Evolutionary conservation across 1,140 invertebrate genomes (phyloP).

Genomic region (Atta texana): DNA sequence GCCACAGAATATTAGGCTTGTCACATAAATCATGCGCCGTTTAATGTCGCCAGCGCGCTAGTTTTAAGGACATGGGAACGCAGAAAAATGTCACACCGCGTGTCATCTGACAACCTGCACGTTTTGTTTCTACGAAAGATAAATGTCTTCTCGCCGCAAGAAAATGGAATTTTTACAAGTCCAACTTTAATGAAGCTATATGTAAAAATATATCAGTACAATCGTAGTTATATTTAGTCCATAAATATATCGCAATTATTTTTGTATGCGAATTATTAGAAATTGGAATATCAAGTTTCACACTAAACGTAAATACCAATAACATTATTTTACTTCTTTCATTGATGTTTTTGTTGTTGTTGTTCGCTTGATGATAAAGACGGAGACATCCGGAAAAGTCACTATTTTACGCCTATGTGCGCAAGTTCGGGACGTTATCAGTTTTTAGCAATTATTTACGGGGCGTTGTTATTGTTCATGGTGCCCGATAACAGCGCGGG

Average conservation of each 20-base stretch:
- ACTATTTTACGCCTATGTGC: slow-evolving; percentile 9
- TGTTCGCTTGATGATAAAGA: background rate
- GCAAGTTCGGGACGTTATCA: slow-evolving; percentile 19
- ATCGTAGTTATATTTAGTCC: background rate
- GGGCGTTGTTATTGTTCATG: slow-evolving; percentile 50
- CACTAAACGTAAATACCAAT: background rate
- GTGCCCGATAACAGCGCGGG: slow-evolving; percentile 35
- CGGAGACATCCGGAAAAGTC: background rate
- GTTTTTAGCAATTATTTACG: slow-evolving; percentile 63
- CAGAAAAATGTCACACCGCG: slow-evolving; percentile 1
- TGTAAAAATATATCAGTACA: background rate
- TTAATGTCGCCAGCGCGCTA: slow-evolving; percentile 20
- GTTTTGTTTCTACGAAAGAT: background rate
- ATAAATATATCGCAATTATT: background rate
- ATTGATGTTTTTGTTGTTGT: no score
- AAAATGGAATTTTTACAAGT: background rate
- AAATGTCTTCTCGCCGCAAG: background rate
- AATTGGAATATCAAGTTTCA: background rate
- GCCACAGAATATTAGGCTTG: slow-evolving; percentile 61
- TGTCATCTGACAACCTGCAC: background rate
- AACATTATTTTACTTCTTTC: background rate
- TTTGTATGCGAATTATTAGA: background rate
- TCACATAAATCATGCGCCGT: slow-evolving; percentile 54
- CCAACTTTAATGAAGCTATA: slow-evolving; percentile 3
- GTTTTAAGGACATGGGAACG: slow-evolving; percentile 28